Conservation (phyloP, 2,113 vertebrate genomes). For the Engraulis encrasicolus region DNA sequence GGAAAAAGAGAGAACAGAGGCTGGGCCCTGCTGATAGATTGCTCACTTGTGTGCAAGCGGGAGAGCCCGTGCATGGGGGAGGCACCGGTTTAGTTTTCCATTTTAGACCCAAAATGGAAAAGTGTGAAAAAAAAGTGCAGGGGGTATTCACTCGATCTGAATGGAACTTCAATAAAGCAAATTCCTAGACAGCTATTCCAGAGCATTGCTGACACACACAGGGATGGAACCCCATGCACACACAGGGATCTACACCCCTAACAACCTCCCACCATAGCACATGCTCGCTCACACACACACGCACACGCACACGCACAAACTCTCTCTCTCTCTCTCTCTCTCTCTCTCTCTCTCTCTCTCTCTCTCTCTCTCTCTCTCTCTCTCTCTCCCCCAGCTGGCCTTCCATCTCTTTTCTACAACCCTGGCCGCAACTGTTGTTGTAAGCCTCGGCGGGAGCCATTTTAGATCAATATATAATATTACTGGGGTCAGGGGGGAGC, state of each 20-base stretch:
- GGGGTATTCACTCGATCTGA: slow-evolving; percentile 78
- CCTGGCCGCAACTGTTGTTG: slow-evolving; percentile 66
- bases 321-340: slow-evolving; percentile 57
- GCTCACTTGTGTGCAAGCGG: slow-evolving; percentile 44
- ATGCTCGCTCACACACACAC: not conserved
- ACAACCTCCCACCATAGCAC: too few relatives aligned
- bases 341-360: slow-evolving; percentile 59
- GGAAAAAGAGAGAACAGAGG: slow-evolving; percentile 10
- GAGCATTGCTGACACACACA: slow-evolving; percentile 55
- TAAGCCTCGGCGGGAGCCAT: slow-evolving; percentile 56
- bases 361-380: not conserved
- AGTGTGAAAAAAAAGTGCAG: slow-evolving; percentile 74
- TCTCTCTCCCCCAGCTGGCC: slow-evolving; percentile 60
- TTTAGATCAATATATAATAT: slow-evolving; percentile 77
- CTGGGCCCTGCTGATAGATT: slow-evolving; percentile 67
- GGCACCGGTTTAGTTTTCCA: slow-evolving; percentile 73
- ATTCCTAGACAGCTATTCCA: slow-evolving; percentile 70
- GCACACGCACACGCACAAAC: too few relatives aligned
- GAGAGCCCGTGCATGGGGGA: not conserved
- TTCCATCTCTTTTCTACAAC: slow-evolving; percentile 64
- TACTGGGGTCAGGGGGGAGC: slow-evolving; percentile 67
- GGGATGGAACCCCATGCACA: too few relatives aligned
- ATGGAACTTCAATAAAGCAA: slow-evolving; percentile 76
- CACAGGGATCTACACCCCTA: too few relatives aligned
- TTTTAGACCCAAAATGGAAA: slow-evolving; percentile 81